These are phyloP conservation scores for Echinarachnius parma DNA, from an alignment of 53 echinoderm and acorn worm species.

Conservation along the genomic window DNA sequence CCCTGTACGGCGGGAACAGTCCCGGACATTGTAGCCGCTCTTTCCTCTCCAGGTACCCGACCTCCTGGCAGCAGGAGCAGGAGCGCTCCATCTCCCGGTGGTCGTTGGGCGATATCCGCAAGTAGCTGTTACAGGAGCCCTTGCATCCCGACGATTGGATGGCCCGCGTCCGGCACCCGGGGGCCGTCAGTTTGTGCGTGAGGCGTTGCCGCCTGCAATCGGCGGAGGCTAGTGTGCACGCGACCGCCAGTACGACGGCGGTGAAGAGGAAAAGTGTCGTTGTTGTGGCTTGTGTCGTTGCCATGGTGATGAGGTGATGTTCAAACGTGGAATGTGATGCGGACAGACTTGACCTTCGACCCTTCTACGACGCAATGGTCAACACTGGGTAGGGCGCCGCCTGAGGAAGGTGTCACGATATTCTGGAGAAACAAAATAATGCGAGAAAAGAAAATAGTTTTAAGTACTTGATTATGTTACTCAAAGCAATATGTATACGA, in stretches of 20 bases:
- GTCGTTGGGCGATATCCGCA: constrained; percentile 67
- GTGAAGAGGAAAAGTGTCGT: constrained; percentile 1
- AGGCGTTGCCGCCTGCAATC: constrained; percentile 34
- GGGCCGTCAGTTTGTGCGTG: constrained; percentile 33
- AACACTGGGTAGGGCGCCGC: too few relatives aligned
- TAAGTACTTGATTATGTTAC: too few relatives aligned
- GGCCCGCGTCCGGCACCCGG: constrained; percentile 34
- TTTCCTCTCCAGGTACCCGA: constrained; percentile 14
- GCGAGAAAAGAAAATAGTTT: too few relatives aligned
- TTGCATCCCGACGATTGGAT: constrained; percentile 56
- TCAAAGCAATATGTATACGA: too few relatives aligned
- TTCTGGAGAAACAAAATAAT: too few relatives aligned
- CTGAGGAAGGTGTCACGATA: too few relatives aligned
- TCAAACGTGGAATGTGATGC: too few relatives aligned
- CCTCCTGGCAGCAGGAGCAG: constrained; percentile 73
- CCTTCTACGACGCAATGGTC: too few relatives aligned
- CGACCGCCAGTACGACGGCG: background rate
- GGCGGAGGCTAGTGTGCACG: constrained; percentile 5
- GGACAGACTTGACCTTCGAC: too few relatives aligned
- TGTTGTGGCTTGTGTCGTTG: constrained; percentile 1
- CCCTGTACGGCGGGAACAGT: constrained; percentile 7
- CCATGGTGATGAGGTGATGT: constrained; percentile 25
- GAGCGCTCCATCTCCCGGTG: constrained; percentile 63
- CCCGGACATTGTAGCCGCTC: constrained; percentile 48
- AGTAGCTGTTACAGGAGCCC: constrained; percentile 65